Conservation (phyloP, 2,888 invertebrate genomes). For the Seladonia tumulorum region DNA sequence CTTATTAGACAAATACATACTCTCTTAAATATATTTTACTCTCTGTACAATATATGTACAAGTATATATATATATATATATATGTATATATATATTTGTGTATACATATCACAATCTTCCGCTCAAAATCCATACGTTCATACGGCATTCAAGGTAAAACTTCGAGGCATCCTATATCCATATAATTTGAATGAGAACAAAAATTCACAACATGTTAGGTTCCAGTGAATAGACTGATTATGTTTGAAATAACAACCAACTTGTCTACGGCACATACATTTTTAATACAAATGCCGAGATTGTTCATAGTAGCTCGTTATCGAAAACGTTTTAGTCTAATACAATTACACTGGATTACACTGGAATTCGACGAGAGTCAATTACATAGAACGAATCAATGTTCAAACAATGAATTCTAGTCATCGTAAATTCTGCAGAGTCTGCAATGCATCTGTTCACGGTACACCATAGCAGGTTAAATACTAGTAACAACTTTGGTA, state of each 20-base stretch:
- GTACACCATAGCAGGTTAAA: constrained; percentile 28
- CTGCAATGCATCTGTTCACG: constrained; percentile 25
- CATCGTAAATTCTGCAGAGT: constrained; percentile 16
- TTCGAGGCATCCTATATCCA: constrained; percentile 45
- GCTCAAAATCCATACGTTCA: constrained; percentile 44
- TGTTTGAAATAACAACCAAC: constrained; percentile 20
- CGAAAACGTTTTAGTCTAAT: constrained; percentile 27
- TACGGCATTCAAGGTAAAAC: constrained; percentile 30
- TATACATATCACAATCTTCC: constrained; percentile 63
- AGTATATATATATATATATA: constrained; percentile 59
- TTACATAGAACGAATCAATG: constrained; percentile 31
- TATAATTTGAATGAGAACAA: constrained; percentile 36
- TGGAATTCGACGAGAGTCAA: constrained; percentile 6
- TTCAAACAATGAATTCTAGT: constrained; percentile 21
- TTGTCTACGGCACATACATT: constrained; percentile 25
- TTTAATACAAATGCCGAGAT: constrained; percentile 27
- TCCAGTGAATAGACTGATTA: constrained; percentile 30
- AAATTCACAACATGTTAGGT: constrained; percentile 28
- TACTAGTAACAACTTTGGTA: constrained; percentile 51
- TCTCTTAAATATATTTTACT: constrained; percentile 79
- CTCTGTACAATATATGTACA: constrained; percentile 79
- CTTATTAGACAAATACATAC: constrained; percentile 77
- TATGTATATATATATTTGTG: constrained; percentile 37
- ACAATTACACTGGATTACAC: constrained; percentile 23
- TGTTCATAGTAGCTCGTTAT: constrained; percentile 19